Conservation (phyloP, 2,113 vertebrate genomes). For the Alligator mississippiensis region DNA sequence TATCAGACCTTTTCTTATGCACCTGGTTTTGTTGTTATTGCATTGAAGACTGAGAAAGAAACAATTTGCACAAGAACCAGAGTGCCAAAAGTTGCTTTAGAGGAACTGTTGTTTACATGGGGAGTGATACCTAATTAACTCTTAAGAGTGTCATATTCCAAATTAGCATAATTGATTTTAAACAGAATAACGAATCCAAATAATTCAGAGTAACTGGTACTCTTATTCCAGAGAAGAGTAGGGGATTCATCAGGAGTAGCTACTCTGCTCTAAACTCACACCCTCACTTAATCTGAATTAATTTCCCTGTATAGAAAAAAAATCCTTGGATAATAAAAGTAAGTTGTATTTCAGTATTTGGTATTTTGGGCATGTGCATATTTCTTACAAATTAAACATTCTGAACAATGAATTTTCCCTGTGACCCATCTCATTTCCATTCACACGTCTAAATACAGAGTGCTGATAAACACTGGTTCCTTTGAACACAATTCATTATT, state of each 20-base stretch:
- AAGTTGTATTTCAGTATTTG: neutral
- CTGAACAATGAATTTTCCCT: neutral
- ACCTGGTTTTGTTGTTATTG: neutral
- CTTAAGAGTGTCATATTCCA: too few species aligned
- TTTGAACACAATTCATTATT: neutral
- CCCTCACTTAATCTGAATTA: too few species aligned
- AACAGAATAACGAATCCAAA: too few species aligned
- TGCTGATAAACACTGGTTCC: neutral
- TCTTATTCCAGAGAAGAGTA: too few species aligned
- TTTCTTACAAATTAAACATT: neutral
- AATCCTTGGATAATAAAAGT: neutral
- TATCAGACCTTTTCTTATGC: neutral
- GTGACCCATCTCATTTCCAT: neutral
- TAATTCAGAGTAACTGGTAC: too few species aligned
- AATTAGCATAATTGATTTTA: too few species aligned
- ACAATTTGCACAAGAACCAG: too few species aligned
- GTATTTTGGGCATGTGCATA: neutral
- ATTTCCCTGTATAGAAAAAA: too few species aligned
- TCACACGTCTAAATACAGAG: neutral
- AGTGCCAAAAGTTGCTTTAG: neutral
- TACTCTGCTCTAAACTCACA: too few species aligned
- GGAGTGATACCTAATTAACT: too few species aligned
- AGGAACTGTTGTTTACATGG: neutral
- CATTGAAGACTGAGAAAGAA: neutral
- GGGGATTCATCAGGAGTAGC: too few species aligned